Evolutionary conservation across 2,888 invertebrate species (phyloP).

Genomic region (Caenorhabditis plicata): DNA sequence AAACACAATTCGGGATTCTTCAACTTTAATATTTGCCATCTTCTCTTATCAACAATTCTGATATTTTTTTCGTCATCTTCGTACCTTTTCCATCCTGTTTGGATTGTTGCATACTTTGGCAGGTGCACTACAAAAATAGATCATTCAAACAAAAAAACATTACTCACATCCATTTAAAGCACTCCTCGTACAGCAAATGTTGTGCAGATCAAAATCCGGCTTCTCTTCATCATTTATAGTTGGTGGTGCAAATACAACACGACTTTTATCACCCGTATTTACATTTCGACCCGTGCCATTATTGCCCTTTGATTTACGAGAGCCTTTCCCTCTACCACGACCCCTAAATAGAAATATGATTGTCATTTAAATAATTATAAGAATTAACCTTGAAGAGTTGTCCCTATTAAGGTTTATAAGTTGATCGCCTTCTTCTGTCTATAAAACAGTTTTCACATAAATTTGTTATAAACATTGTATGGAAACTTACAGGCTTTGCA

Average conservation of each 20-base stretch:
- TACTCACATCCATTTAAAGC: neutral
- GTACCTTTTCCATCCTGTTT: constrained; percentile 15
- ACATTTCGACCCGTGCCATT: too few relatives aligned
- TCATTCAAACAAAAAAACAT: constrained; percentile 2
- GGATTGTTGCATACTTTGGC: constrained; percentile 17
- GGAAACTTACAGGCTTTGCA: too few relatives aligned
- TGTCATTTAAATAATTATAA: too few relatives aligned
- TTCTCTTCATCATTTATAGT: constrained; percentile 1
- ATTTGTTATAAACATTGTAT: too few relatives aligned
- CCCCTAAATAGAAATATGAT: too few relatives aligned
- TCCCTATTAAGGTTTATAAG: too few relatives aligned
- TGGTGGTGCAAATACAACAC: neutral
- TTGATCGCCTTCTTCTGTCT: too few relatives aligned
- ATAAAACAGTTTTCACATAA: too few relatives aligned
- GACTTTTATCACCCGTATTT: too few relatives aligned
- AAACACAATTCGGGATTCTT: neutral
- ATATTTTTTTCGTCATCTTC: constrained; percentile 2
- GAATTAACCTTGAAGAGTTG: too few relatives aligned
- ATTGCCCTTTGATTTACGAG: too few relatives aligned
- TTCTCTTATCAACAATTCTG: constrained; percentile 3
- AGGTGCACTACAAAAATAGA: constrained; percentile 1
- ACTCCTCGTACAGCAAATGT: neutral
- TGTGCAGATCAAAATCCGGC: constrained; percentile 2
- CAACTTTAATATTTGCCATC: constrained; percentile 5
- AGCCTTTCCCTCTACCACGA: too few relatives aligned